These are phyloP conservation scores for Champsocephalus esox DNA, from an alignment of 2,797 vertebrate species.

Conservation along the genomic window DNA sequence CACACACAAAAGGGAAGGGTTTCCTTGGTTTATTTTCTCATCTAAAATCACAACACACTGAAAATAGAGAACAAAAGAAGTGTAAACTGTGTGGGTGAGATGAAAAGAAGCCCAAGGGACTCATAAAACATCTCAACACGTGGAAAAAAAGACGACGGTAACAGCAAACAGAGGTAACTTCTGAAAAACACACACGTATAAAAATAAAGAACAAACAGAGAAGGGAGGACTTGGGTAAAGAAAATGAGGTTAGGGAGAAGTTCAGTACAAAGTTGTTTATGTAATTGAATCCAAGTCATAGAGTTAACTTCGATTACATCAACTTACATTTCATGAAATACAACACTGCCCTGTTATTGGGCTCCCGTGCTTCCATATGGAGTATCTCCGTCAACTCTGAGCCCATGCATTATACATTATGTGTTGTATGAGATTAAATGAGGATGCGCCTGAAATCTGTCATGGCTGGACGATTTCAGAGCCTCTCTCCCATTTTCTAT, in stretches of 20 bases:
- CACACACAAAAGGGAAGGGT: background rate
- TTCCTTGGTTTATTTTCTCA: constrained; percentile 21
- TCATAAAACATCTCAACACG: constrained; percentile 46
- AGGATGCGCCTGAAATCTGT: constrained; percentile 34
- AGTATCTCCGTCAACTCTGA: constrained; percentile 2
- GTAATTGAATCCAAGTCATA: constrained; percentile 21
- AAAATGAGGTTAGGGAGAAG: background rate
- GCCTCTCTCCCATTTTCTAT: constrained; percentile 34
- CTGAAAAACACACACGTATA: constrained; percentile 31
- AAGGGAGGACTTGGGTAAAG: background rate
- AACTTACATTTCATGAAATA: constrained; percentile 22
- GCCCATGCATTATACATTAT: no score
- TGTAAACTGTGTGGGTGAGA: constrained; percentile 43
- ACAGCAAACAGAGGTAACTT: constrained; percentile 15
- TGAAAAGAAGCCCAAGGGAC: constrained; percentile 20
- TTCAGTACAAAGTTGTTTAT: constrained; percentile 20
- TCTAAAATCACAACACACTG: constrained; percentile 24
- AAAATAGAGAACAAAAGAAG: constrained; percentile 50
- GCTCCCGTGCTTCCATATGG: constrained; percentile 8
- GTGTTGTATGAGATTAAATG: constrained; percentile 12
- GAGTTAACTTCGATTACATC: constrained; percentile 24
- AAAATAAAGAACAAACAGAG: constrained; percentile 27
- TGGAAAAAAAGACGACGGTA: constrained; percentile 5
- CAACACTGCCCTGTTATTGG: background rate
- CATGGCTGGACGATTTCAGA: constrained; percentile 33